Percentiles rank a stretch among this genome's conserved stretches.
Evolutionary conservation across 2,113 vertebrate species (phyloP).

Genomic region (Etia nguti): DNA sequence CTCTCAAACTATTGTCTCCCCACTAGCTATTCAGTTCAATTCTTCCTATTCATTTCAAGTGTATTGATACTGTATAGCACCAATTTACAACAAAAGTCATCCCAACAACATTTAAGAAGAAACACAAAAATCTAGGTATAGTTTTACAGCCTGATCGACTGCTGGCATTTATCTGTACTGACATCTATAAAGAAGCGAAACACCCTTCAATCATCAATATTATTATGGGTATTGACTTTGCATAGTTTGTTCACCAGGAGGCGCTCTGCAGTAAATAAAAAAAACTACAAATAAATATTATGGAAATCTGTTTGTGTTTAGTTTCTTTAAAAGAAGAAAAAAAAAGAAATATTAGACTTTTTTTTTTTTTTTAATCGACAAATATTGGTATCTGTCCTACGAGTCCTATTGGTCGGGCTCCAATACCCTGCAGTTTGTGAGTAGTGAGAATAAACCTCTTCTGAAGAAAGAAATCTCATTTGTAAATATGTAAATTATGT

Average conservation of each 20-base stretch:
- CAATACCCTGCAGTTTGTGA: not conserved
- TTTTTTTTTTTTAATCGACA: not conserved
- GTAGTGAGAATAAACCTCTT: not conserved
- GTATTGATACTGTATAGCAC: not conserved
- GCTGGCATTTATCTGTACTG: not conserved
- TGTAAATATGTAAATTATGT: not conserved
- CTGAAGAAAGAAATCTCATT: not conserved
- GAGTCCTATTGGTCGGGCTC: not conserved
- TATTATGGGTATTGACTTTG: not conserved
- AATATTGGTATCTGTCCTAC: not conserved
- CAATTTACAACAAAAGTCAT: not conserved
- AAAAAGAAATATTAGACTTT: not conserved
- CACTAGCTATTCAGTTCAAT: not conserved
- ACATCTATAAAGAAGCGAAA: not conserved
- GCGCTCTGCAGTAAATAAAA: not conserved
- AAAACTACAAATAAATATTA: not conserved
- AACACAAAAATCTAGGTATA: not conserved
- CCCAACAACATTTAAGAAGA: not conserved
- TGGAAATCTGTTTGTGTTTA: not conserved
- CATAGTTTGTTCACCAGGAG: not conserved
- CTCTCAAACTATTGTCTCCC: not conserved
- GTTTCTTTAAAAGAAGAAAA: not conserved
- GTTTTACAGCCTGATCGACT: not conserved
- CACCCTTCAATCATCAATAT: not conserved
- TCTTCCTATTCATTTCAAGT: not conserved